phyloP scores from a whole-genome alignment of 2,888 invertebrate species.

The Acanthosepion lycidas region DNA sequence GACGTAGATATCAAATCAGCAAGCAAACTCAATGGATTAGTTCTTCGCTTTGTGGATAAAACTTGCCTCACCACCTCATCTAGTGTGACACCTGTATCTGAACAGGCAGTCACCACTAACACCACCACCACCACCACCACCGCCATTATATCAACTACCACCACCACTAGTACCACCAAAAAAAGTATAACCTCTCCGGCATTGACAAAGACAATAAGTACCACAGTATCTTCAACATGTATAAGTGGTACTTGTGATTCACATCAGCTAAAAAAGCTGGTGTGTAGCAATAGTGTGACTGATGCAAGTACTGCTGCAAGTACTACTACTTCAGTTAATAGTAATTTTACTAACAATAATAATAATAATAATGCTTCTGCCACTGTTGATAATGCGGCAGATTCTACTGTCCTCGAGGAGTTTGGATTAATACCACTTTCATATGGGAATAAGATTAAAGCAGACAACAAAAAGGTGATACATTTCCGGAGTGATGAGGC shows the following conservation, averaged over 20 bases:
- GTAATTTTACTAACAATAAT: neutral
- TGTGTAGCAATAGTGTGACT: slow-evolving; percentile 2
- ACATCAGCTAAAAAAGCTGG: neutral
- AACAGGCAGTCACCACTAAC: neutral
- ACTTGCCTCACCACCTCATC: neutral
- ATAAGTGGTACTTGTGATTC: neutral
- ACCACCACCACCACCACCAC: slow-evolving; percentile 35
- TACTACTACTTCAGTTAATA: neutral
- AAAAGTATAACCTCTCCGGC: slow-evolving; percentile 33
- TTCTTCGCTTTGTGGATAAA: neutral
- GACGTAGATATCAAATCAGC: neutral
- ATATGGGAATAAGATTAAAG: slow-evolving; percentile 36
- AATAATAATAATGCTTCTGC: neutral
- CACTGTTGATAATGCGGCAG: neutral
- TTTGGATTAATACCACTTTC: slow-evolving; percentile 37
- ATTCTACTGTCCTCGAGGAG: neutral
- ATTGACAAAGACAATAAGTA: neutral
- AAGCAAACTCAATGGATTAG: slow-evolving; percentile 34
- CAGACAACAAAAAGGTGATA: slow-evolving; percentile 44
- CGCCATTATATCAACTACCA: neutral
- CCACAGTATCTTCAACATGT: neutral
- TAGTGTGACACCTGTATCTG: neutral
- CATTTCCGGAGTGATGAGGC: slow-evolving; percentile 42
- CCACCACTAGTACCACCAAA: slow-evolving; percentile 33
- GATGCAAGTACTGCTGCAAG: neutral